Conservation (phyloP, 2,113 vertebrate genomes). For the Sturnira hondurensis region DNA sequence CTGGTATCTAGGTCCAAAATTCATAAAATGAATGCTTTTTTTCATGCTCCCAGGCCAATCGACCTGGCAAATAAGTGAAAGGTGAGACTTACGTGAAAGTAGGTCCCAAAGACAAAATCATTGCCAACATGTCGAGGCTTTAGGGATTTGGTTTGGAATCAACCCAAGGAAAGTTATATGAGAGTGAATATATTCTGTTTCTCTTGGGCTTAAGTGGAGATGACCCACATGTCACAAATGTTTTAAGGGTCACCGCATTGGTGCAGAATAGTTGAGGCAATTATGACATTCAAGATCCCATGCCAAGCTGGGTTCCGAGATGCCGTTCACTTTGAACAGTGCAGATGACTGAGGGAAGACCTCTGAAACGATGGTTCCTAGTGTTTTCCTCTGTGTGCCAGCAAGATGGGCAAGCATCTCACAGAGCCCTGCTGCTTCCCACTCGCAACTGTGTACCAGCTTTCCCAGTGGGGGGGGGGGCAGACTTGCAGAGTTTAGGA, state of each 20-base stretch:
- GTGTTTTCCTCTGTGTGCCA: neutral
- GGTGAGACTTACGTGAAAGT: neutral
- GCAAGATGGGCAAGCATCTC: neutral
- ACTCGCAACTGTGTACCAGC: neutral
- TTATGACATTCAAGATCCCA: neutral
- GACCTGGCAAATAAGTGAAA: neutral
- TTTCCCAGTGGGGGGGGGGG: neutral
- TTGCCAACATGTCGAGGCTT: neutral
- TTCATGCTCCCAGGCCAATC: neutral
- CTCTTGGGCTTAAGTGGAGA: neutral
- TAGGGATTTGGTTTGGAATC: neutral
- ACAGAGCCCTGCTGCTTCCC: neutral
- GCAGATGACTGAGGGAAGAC: neutral
- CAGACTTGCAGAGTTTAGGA: neutral
- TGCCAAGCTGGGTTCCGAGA: neutral
- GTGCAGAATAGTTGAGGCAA: neutral
- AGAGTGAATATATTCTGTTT: neutral
- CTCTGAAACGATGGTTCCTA: neutral
- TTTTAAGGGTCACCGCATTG: neutral
- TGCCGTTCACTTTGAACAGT: neutral
- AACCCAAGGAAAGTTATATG: neutral
- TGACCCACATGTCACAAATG: neutral
- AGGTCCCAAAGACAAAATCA: neutral
- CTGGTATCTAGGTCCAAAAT: neutral
- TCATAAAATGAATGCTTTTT: neutral